phyloP scores from a whole-genome alignment of 2,797 vertebrate genomes.

The Gallinago stenura region DNA sequence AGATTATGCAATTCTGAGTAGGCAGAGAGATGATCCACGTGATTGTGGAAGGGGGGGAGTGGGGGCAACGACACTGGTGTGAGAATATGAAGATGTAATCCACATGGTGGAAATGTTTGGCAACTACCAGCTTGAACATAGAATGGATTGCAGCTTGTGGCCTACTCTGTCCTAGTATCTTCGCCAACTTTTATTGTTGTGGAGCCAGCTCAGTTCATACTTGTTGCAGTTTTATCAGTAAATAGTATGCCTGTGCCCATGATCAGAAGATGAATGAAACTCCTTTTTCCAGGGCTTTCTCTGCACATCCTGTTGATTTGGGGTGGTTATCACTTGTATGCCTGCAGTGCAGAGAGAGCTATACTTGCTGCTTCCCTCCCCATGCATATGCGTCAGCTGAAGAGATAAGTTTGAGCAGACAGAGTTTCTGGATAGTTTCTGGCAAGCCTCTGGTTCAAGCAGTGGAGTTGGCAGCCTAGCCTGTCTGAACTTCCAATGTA shows the following conservation, averaged over 20 bases:
- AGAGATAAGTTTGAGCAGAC: background rate
- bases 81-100: conserved; percentile 1
- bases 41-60: background rate
- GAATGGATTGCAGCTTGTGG: background rate
- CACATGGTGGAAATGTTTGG: background rate
- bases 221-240: background rate
- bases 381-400: fast-evolving
- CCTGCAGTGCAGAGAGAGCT: background rate
- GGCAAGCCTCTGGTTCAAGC: background rate
- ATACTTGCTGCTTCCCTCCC: background rate
- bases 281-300: background rate
- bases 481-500: background rate
- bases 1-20: conserved; percentile 40
- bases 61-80: background rate
- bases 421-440: background rate
- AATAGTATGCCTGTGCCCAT: background rate
- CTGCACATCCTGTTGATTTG: background rate
- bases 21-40: background rate
- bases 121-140: background rate
- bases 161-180: background rate
- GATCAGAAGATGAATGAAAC: background rate
- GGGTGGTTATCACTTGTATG: background rate
- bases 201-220: background rate
- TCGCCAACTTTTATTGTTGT: background rate
- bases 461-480: background rate